Evolutionary conservation across 2,888 invertebrate genomes (phyloP).

Genomic region (Sinohyriopsis cumingii): DNA sequence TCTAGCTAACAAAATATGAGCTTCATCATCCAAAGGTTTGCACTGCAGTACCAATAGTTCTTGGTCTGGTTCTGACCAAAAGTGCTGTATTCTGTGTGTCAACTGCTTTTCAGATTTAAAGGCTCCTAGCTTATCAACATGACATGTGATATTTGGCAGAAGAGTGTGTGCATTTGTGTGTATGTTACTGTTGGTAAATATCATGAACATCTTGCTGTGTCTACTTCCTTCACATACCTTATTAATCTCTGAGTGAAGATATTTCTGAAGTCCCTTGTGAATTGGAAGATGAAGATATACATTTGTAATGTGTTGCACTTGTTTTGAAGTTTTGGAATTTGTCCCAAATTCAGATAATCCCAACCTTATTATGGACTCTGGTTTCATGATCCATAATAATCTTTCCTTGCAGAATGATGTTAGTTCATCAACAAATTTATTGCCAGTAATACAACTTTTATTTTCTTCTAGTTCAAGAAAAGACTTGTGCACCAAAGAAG

Average conservation of each 20-base stretch:
- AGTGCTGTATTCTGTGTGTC: slow-evolving; percentile 22
- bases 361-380: slow-evolving; percentile 35
- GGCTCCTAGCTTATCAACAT: slow-evolving; percentile 40
- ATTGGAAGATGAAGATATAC: slow-evolving; percentile 34
- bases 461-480: not conserved
- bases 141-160: not conserved
- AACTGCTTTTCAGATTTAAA: slow-evolving; percentile 51
- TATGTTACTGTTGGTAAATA: slow-evolving; percentile 44
- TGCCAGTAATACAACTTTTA: not conserved
- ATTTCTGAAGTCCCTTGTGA: slow-evolving; percentile 33
- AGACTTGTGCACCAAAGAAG: slow-evolving; percentile 24
- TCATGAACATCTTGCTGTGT: slow-evolving; percentile 14
- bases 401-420: slow-evolving; percentile 5
- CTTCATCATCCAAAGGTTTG: slow-evolving; percentile 32
- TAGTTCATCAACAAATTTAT: slow-evolving; percentile 1
- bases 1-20: slow-evolving; percentile 40
- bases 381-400: slow-evolving; percentile 32
- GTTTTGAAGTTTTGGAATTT: not conserved
- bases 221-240: not conserved
- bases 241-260: not conserved
- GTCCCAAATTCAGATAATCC: not conserved
- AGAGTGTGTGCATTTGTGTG: slow-evolving; percentile 17
- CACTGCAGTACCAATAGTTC: slow-evolving; percentile 37
- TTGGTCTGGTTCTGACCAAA: slow-evolving; percentile 27
- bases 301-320: slow-evolving; percentile 1